Conservation (phyloP, 2,113 vertebrate species). For the Ellobius talpinus region DNA sequence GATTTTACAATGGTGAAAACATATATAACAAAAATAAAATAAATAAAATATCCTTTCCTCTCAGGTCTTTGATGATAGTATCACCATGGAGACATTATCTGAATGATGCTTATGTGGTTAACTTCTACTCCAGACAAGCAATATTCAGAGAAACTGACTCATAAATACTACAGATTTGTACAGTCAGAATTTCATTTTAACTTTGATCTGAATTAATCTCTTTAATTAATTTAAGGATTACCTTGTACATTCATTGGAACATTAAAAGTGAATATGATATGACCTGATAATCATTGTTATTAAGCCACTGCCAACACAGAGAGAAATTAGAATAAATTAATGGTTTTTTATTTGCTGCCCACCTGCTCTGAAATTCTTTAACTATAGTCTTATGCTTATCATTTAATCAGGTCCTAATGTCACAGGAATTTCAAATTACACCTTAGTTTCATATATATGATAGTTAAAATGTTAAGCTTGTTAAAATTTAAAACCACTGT, state of each 20-base stretch:
- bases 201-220: slow-evolving; percentile 50
- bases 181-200: slow-evolving; percentile 48
- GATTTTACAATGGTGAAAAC: background rate
- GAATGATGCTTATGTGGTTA: background rate
- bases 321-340: slow-evolving; percentile 59
- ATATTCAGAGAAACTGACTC: background rate
- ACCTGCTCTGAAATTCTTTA: slow-evolving; percentile 4
- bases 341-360: slow-evolving; percentile 54
- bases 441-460: background rate
- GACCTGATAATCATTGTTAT: slow-evolving; percentile 53
- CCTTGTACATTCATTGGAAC: slow-evolving; percentile 14
- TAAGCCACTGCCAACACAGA: slow-evolving; percentile 29
- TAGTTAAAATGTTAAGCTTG: slow-evolving; percentile 1
- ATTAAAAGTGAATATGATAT: slow-evolving; percentile 56
- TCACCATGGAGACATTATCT: background rate
- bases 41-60: background rate
- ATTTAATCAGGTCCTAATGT: background rate
- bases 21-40: background rate
- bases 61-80: background rate
- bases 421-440: slow-evolving; percentile 49
- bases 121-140: background rate
- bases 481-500: slow-evolving; percentile 43
- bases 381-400: background rate
- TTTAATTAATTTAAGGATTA: slow-evolving; percentile 61
- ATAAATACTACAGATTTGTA: slow-evolving; percentile 39